phyloP scores from a whole-genome alignment of 2,888 invertebrate species.

The Augiades crinisus region DNA sequence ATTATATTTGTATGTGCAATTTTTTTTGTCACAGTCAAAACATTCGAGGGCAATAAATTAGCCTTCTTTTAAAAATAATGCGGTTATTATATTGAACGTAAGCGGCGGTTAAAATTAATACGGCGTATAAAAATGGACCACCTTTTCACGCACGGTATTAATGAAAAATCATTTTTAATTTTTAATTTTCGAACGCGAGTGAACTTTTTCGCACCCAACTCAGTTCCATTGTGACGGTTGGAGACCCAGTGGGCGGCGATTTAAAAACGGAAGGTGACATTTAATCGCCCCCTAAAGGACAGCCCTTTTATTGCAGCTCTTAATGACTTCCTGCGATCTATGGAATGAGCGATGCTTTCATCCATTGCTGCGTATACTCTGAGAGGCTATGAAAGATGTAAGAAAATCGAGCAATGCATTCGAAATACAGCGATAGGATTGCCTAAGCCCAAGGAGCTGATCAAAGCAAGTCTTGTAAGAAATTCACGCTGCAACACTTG shows the following conservation, averaged over 20 bases:
- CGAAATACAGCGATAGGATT: neutral
- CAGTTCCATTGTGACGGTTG: constrained; percentile 16
- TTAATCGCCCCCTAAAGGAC: constrained; percentile 22
- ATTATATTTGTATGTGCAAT: no score
- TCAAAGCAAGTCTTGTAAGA: constrained; percentile 6
- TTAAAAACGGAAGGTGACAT: constrained; percentile 27
- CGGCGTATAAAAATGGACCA: neutral
- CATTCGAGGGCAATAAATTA: no score
- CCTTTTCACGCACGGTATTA: constrained; percentile 12
- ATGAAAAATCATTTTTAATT: constrained; percentile 15
- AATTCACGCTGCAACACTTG: constrained; percentile 11
- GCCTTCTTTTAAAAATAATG: no score
- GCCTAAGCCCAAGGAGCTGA: neutral
- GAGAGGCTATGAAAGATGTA: neutral
- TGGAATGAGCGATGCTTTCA: neutral
- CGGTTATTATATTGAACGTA: no score
- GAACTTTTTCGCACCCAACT: constrained; percentile 14
- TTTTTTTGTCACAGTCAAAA: no score
- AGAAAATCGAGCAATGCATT: neutral
- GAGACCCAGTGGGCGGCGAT: constrained; percentile 18
- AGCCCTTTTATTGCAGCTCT: constrained; percentile 19
- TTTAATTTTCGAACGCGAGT: constrained; percentile 9
- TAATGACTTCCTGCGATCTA: constrained; percentile 14
- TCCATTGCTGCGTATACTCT: neutral
- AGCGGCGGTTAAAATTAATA: neutral